These are phyloP conservation scores for Hemibagrus wyckioides DNA, from an alignment of 2,113 vertebrate genomes.

Conservation along the genomic window DNA sequence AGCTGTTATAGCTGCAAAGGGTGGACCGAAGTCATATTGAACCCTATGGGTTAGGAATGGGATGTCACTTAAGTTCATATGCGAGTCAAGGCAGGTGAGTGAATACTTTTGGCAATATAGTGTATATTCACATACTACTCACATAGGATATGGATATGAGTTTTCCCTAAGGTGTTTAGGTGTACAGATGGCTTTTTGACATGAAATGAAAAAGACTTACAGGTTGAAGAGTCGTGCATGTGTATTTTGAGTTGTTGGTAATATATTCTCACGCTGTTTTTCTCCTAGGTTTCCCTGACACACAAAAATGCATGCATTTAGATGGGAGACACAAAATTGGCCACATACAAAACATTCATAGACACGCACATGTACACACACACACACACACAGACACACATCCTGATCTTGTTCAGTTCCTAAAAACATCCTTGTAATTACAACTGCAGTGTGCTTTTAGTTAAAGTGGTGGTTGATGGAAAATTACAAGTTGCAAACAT, in stretches of 20 bases:
- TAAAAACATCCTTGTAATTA: constrained; percentile 43
- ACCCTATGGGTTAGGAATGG: no score
- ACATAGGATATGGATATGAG: neutral
- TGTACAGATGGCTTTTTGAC: constrained; percentile 9
- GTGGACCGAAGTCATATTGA: no score
- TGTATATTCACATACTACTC: no score
- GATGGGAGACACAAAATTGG: neutral
- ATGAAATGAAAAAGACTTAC: neutral
- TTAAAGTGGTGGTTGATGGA: constrained; percentile 30
- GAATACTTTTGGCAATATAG: no score
- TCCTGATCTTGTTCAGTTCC: constrained; percentile 33
- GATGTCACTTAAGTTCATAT: no score
- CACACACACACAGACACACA: constrained; percentile 20
- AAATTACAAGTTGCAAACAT: constrained; percentile 45
- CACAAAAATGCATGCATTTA: constrained; percentile 16
- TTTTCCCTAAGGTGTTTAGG: neutral
- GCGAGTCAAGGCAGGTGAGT: no score
- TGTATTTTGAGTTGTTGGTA: neutral
- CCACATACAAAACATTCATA: neutral
- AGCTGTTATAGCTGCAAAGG: no score
- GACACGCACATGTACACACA: neutral
- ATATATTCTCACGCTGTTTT: neutral
- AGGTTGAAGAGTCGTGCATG: neutral
- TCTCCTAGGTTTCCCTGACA: neutral
- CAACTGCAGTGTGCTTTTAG: constrained; percentile 38